Base-by-base conservation (phyloP, 2,113 vertebrate species). In the Haemorhous mexicanus region DNA sequence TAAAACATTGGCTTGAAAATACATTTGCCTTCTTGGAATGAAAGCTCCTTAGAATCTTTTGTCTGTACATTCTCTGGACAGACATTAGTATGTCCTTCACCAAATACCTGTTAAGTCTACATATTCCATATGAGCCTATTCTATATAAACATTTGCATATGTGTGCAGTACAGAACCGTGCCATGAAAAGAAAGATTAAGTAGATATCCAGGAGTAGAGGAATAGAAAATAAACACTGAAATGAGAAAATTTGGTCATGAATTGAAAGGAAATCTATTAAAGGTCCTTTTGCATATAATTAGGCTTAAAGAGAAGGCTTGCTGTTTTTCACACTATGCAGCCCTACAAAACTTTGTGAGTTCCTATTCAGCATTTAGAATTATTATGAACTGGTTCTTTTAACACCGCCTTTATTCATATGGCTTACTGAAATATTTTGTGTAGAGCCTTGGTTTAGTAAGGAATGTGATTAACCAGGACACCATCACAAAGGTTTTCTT, bases 1-100 rank as follows among this genome's bases (percentile, higher is more conserved):
- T 85, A 94, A 94, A 74, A 85, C 12, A 63, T 46, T 79, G 87
- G 66, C 84, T 93, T 95, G 58, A 72, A 89, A 93, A 82, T 64
- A 83, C 53, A 64, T 84, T 94, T 3, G 39, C 61, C 41, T 69
- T 68, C 79, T 81, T 93, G 78, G 92, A 87, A 87, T 41, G 44
- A 84, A 93, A 95, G 15, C 21, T 84, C 70, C 39, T 84, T 50
- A 61, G 67, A 89, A 84, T 82, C 81, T 89, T 91, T 87, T 74
- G 81, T 55, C 81, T 94, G 87, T 70, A 74, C 24, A n/a, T 70
- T 87, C 44, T 66, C 73, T 87, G 50, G 77, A 66, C 43, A 78
- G 69, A 58, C 69, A 70, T 70, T 53, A 91, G 46, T 32, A 47
- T 67, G 90, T 44, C 58, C 81, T 46, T 43, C 27, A 84, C 28